Evolutionary conservation across 2,113 vertebrate genomes (phyloP), one percentile per base, ranked within the genome.

Genomic region (Castor canadensis): DNA sequence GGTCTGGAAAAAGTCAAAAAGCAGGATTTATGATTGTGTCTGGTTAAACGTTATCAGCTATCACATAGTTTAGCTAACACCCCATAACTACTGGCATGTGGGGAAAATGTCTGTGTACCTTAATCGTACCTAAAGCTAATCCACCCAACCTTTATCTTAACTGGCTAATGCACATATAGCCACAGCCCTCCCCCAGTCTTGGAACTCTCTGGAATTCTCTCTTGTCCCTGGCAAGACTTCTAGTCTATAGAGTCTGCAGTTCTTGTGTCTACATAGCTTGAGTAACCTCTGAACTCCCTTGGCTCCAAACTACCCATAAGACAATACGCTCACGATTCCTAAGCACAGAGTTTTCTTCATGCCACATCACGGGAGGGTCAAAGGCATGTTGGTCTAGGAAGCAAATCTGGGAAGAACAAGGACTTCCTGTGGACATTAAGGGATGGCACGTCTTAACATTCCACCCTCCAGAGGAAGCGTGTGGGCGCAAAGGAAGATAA

Each of bases 81-180:
- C 56, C 73, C 79, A n/a, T 86, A 83, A 91, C 82, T 92, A 67
- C 67, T 4, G 12, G 45, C 62, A 94, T 81, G 0, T 19, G 30
- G 92, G 73, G 89, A 71, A 92, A 88, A 64, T 60, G 86, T 58
- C 58, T 47, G 0, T 49, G 66, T 66, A 88, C 71, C 72, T n/a
- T 97, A 67, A 82, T 77, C 89, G 93, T 82, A 95, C 85, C 92
- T 54, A 43, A 88, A 89, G 62, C 69, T 83, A 85, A 80, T 60
- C 75, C 49, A 49, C 32, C 60, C 72, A 85, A 73, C 40, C 38
- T 85, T 91, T 73, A 87, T 82, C 60, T 67, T 77, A 43, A 64
- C 49, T 58, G 54, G 43, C 76, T 38, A 66, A 52, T 45, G 49
- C 64, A 40, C 0, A 0, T 4, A 56, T 43, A 56, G 87, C 11